phyloP scores from a whole-genome alignment of 1,140 invertebrate genomes.

The Nasonia vitripennis region DNA sequence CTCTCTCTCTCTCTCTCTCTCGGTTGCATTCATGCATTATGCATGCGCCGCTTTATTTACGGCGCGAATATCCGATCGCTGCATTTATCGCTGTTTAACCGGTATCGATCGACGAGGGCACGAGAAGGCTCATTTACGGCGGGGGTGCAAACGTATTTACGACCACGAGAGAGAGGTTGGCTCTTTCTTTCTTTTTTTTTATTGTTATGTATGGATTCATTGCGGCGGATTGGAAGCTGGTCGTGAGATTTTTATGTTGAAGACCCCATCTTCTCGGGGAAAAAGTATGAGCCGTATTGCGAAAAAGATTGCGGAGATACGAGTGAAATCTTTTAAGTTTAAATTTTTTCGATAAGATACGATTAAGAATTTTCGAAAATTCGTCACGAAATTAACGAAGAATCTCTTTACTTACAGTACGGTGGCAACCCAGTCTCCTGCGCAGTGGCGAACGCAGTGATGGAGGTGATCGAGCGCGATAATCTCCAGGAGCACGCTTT shows the following conservation, averaged over 20 bases:
- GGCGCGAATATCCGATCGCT: conserved; percentile 46
- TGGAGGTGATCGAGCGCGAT: conserved; percentile 95
- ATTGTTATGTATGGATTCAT: neutral
- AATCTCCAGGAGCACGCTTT: conserved; percentile 88
- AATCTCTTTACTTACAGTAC: conserved; percentile 79
- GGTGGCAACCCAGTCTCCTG: conserved; percentile 99
- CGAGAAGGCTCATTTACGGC: neutral
- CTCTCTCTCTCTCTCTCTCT: neutral
- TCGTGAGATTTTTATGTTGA: neutral
- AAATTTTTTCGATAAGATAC: no score
- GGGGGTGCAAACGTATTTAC: neutral
- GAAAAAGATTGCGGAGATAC: neutral
- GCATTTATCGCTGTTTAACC: conserved; percentile 53
- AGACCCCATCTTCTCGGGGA: neutral
- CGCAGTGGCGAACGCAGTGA: conserved; percentile 95
- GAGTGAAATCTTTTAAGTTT: no score
- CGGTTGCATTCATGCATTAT: conserved; percentile 27
- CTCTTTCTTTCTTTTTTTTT: neutral
- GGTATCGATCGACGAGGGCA: neutral
- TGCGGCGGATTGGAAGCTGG: no score
- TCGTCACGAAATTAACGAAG: no score
- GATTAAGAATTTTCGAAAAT: no score
- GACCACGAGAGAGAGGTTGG: neutral
- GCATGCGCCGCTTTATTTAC: conserved; percentile 47
- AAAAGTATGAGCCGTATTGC: neutral